Base-by-base conservation (phyloP, 2,797 vertebrate genomes). In the Columba guinea region DNA sequence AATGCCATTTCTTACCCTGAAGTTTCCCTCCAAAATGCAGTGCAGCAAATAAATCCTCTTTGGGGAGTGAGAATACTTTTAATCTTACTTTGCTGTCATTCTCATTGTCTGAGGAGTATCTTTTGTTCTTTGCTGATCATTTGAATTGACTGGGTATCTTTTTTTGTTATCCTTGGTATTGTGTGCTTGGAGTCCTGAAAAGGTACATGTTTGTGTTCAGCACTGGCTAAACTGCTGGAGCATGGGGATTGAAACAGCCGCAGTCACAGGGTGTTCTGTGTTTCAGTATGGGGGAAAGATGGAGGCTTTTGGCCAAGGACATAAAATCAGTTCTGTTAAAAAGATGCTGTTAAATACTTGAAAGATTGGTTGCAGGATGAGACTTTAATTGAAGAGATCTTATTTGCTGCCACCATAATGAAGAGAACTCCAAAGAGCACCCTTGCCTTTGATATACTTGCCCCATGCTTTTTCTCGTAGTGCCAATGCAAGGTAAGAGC, bases 41-140 rank as follows among this genome's bases (percentile, higher is more conserved):
- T 8, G 15, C 10, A 48, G 32, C 10, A 58, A 77, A 30, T 73
- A 44, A 90, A 5, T 39, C 11, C 17, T 85, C 0, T 0, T 1
- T 82, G 46, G 13, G 16, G 24, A n/a, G 11, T 10, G 15, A 3
- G 16, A 9, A 65, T 69, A 22, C 8, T 51, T 37, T 17, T 46
- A 46, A 20, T 23, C 13, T 23, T 60, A n/a, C 13, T 82, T 79
- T 51, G 14, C 12, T 24, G 2, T 28, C 63, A 14, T 32, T 84
- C 10, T 84, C 6, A 44, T 70, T 70, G 8, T 46, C 9, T 59
- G 56, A 69, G 4, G 1, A 35, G 10, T 52, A 2, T n/a, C 26
- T 70, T 34, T 53, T 9, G 10, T 79, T 84, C 48, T 69, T 87
- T 63, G 22, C 18, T 63, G 20, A 24, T 56, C 22, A 5, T 73